Evolutionary conservation across 2,888 invertebrate species (phyloP).

Genomic region (Limnephilus marmoratus): DNA sequence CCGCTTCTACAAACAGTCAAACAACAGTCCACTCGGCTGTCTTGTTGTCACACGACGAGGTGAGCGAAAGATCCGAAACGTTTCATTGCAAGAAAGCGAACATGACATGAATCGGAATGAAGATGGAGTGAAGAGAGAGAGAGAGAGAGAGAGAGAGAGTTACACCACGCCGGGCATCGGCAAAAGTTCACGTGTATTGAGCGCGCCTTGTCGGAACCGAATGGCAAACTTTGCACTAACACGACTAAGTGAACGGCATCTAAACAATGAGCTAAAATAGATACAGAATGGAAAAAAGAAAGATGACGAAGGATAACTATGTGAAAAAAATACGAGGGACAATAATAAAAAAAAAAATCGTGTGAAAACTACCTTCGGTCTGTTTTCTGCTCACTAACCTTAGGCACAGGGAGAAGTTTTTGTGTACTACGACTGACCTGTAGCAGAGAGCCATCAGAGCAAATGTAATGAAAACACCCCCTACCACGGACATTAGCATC

Average conservation of each 20-base stretch:
- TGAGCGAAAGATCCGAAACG: not conserved
- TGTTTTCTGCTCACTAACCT: slow-evolving; percentile 97
- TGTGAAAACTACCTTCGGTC: slow-evolving; percentile 82
- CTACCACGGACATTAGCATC: slow-evolving; percentile 99
- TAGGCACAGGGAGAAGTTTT: slow-evolving; percentile 98
- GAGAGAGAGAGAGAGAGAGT: slow-evolving; percentile 49
- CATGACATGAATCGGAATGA: slow-evolving; percentile 47
- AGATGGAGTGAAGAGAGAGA: slow-evolving; percentile 64
- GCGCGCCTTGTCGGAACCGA: slow-evolving; percentile 60
- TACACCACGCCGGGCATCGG: slow-evolving; percentile 42
- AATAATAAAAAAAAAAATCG: slow-evolving; percentile 68
- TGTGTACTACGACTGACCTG: slow-evolving; percentile 99
- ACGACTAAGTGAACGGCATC: slow-evolving; percentile 64
- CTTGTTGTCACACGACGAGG: not conserved
- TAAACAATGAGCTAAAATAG: slow-evolving; percentile 66
- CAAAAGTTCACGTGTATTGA: slow-evolving; percentile 52
- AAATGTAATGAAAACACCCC: slow-evolving; percentile 99
- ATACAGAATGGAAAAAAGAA: slow-evolving; percentile 75
- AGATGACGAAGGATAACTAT: slow-evolving; percentile 68
- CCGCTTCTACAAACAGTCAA: slow-evolving; percentile 20
- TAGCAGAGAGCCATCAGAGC: slow-evolving; percentile 99
- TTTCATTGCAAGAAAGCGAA: slow-evolving; percentile 41
- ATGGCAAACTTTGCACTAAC: slow-evolving; percentile 59
- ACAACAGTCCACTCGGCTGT: not conserved
- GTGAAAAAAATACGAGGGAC: slow-evolving; percentile 76